Conservation (phyloP, 2,113 vertebrate genomes). For the Chaetodon trifascialis region DNA sequence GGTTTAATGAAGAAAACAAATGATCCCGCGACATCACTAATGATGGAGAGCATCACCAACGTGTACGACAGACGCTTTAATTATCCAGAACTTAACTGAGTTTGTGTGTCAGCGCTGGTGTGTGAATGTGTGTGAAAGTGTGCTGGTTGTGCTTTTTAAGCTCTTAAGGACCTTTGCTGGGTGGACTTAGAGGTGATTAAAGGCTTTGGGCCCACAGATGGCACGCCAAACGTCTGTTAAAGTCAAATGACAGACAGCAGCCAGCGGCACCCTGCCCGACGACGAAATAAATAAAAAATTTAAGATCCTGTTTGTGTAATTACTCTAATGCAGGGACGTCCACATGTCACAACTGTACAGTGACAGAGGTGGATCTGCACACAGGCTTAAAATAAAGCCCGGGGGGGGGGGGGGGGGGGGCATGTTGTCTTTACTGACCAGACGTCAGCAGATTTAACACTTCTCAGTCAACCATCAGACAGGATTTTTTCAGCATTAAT, state of each 20-base stretch:
- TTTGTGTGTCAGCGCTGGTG: neutral
- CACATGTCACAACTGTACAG: neutral
- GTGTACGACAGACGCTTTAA: conserved; percentile 1
- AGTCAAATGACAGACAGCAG: conserved; percentile 48
- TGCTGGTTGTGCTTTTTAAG: conserved; percentile 71
- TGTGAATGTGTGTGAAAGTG: conserved; percentile 64
- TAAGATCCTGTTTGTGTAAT: conserved; percentile 43
- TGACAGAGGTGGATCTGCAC: neutral
- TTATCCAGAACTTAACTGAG: conserved; percentile 22
- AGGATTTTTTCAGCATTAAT: neutral
- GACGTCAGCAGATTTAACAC: conserved; percentile 32
- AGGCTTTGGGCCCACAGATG: conserved; percentile 69
- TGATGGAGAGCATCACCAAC: neutral
- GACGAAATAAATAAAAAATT: neutral
- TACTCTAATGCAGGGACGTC: conserved; percentile 46
- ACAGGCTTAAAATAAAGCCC: conserved; percentile 19
- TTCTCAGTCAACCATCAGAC: neutral
- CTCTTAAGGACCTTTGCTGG: conserved; percentile 72
- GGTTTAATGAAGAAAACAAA: neutral
- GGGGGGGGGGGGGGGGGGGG: neutral
- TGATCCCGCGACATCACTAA: neutral
- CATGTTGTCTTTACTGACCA: neutral
- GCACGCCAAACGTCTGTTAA: conserved; percentile 23
- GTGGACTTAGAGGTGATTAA: conserved; percentile 75
- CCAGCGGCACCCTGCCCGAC: neutral